These are phyloP conservation scores for Tachysurus vachellii DNA, from an alignment of 2,113 vertebrate species.

Conservation along the genomic window DNA sequence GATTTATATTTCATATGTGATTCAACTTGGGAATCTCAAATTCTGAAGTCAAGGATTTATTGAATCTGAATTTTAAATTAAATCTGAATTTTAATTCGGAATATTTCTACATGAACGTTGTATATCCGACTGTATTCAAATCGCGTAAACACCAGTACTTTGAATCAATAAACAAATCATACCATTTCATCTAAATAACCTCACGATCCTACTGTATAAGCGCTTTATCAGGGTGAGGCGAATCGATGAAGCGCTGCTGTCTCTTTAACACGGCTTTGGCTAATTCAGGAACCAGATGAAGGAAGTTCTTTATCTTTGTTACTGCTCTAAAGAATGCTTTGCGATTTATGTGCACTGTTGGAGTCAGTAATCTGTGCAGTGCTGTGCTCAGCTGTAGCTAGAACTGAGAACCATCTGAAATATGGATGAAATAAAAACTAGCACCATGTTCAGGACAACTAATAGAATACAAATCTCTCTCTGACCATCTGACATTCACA, in stretches of 20 bases:
- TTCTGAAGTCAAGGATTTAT: background rate
- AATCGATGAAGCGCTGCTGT: background rate
- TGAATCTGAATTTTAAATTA: background rate
- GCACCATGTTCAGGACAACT: slow-evolving; percentile 45
- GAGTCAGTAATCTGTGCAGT: background rate
- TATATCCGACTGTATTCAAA: background rate
- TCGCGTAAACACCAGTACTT: background rate
- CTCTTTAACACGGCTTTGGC: background rate
- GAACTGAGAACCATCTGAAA: slow-evolving; percentile 1
- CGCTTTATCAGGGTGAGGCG: background rate
- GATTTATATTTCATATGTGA: background rate
- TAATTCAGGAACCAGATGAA: background rate
- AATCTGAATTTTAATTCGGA: background rate
- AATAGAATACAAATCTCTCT: slow-evolving; percentile 21
- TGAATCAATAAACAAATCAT: background rate
- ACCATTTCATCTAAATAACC: background rate
- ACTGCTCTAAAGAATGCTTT: background rate
- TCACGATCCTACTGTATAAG: background rate
- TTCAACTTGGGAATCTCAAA: background rate
- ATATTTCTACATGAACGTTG: background rate
- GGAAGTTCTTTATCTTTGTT: background rate
- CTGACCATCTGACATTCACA: slow-evolving; percentile 48
- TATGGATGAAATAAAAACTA: slow-evolving; percentile 20
- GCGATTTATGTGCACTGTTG: too few species aligned
- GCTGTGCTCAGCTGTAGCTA: background rate